Percentiles rank a stretch among this genome's conserved stretches.
Evolutionary conservation across 2,797 vertebrate genomes (phyloP).

Genomic region (Halcyon chelicuti): DNA sequence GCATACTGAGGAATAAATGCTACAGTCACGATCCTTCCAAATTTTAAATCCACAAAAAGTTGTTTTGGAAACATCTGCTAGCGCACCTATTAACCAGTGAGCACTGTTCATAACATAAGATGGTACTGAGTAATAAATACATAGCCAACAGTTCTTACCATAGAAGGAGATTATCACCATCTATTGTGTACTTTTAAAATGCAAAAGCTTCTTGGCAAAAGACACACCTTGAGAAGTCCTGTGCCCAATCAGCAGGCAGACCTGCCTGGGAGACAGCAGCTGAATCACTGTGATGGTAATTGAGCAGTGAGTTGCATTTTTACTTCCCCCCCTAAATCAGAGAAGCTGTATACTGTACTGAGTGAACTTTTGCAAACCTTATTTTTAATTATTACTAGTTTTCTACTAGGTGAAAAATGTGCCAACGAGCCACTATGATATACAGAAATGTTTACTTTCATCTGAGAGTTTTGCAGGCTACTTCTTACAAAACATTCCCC

Average conservation of each 20-base stretch:
- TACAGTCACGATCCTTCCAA: neutral
- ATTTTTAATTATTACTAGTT: constrained; percentile 2
- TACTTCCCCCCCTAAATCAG: neutral
- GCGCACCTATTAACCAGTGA: neutral
- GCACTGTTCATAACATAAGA: neutral
- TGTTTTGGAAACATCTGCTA: neutral
- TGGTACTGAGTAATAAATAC: neutral
- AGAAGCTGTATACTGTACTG: neutral
- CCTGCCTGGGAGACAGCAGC: neutral
- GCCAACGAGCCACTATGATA: neutral
- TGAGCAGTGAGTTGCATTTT: neutral
- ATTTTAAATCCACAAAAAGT: neutral
- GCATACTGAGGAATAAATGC: neutral
- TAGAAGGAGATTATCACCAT: neutral
- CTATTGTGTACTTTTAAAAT: neutral
- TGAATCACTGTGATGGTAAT: neutral
- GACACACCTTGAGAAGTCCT: constrained; percentile 43
- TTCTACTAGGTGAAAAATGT: neutral
- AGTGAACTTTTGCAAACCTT: neutral
- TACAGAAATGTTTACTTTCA: neutral
- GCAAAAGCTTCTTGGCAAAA: constrained; percentile 11
- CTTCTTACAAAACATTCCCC: neutral
- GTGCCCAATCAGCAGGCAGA: neutral
- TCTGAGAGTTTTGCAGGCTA: neutral
- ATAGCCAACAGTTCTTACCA: constrained; percentile 26